phyloP scores from a whole-genome alignment of 1,140 invertebrate genomes.

The Cydia fagiglandana region DNA sequence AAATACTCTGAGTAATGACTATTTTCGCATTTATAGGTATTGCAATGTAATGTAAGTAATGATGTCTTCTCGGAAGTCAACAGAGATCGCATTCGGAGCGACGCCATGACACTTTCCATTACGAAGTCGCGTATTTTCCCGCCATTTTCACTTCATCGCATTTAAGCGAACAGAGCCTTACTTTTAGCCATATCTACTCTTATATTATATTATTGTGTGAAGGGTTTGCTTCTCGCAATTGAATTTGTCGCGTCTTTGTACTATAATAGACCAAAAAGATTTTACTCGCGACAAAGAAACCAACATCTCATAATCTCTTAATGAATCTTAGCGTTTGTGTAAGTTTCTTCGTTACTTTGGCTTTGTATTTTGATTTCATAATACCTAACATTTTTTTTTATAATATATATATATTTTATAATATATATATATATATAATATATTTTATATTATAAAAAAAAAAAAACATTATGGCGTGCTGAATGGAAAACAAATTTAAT shows the following conservation, averaged over 20 bases:
- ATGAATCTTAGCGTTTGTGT: slow-evolving; percentile 9
- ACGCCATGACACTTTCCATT: slow-evolving; percentile 55
- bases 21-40: too few species aligned
- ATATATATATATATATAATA: too few species aligned
- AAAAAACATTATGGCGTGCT: too few species aligned
- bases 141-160: slow-evolving; percentile 43
- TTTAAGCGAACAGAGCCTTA: background rate
- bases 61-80: slow-evolving; percentile 27
- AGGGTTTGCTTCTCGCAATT: slow-evolving; percentile 6
- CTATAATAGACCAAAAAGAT: slow-evolving; percentile 15
- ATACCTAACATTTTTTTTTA: too few species aligned
- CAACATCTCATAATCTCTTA: slow-evolving; percentile 1
- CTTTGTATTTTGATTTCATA: background rate
- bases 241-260: slow-evolving; percentile 21
- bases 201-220: background rate
- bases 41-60: too few species aligned
- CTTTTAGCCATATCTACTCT: background rate
- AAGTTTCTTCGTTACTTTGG: background rate
- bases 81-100: slow-evolving; percentile 19
- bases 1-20: too few species aligned
- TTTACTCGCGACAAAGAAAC: background rate
- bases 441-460: too few species aligned
- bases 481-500: too few species aligned
- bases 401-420: too few species aligned
- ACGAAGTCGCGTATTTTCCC: slow-evolving; percentile 45